Percentiles rank a stretch among this genome's conserved stretches.
These are phyloP conservation scores for Tachina fera DNA, from an alignment of 2,888 invertebrate genomes.

Conservation along the genomic window DNA sequence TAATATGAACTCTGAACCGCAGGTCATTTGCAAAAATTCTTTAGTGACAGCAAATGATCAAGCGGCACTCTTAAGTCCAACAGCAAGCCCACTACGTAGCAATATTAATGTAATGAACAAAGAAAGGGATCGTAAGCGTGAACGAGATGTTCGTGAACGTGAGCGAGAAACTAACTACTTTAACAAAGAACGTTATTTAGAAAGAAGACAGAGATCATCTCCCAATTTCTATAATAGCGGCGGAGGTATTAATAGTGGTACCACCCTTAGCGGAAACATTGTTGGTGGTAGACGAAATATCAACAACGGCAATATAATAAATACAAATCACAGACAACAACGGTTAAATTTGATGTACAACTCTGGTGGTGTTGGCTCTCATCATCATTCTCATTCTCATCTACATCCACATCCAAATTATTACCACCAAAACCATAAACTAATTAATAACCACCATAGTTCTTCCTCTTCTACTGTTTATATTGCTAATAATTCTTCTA, in stretches of 20 bases:
- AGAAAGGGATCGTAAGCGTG: constrained; percentile 65
- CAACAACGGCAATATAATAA: constrained; percentile 50
- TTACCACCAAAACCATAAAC: constrained; percentile 64
- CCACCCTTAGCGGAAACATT: constrained; percentile 17
- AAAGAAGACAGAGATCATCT: constrained; percentile 61
- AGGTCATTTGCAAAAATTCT: constrained; percentile 77
- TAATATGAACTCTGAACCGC: constrained; percentile 75
- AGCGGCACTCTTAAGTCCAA: constrained; percentile 76
- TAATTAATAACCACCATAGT: constrained; percentile 67
- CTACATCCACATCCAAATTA: constrained; percentile 62
- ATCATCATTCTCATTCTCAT: constrained; percentile 73
- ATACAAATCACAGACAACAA: constrained; percentile 61
- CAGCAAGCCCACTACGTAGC: constrained; percentile 69
- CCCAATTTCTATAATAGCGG: constrained; percentile 46
- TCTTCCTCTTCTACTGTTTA: constrained; percentile 45
- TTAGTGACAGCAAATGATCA: constrained; percentile 77
- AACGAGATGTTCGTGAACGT: constrained; percentile 63
- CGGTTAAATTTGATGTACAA: constrained; percentile 58
- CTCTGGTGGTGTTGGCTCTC: constrained; percentile 53
- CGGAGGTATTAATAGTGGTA: constrained; percentile 45
- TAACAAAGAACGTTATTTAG: constrained; percentile 64
- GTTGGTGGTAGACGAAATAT: constrained; percentile 56
- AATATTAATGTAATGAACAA: constrained; percentile 40
- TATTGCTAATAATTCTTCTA: constrained; percentile 62
- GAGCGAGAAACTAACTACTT: constrained; percentile 54